Conservation (phyloP, 2,797 vertebrate species). For the Pipistrellus pipistrellus region DNA sequence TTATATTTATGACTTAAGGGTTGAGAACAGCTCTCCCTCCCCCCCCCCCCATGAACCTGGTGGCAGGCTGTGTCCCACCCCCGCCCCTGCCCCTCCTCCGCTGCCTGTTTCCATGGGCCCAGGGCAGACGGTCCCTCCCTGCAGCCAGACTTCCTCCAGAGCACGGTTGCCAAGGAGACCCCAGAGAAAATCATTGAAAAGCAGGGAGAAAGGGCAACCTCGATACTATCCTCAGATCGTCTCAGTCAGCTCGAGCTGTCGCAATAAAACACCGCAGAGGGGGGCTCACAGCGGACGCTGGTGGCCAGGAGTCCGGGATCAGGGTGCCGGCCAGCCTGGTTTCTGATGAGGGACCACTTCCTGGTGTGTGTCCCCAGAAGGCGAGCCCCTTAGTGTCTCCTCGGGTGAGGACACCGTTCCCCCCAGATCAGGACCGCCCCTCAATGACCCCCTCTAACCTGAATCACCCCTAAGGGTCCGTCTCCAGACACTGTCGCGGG, state of each 20-base stretch:
- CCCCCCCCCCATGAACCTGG: rapidly evolving
- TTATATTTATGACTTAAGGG: background rate
- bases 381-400: background rate
- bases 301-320: rapidly evolving
- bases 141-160: background rate
- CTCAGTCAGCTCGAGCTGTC: background rate
- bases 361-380: background rate
- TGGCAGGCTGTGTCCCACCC: rapidly evolving
- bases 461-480: too few species aligned
- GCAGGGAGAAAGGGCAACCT: background rate
- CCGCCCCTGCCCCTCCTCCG: rapidly evolving
- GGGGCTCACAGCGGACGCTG: rapidly evolving
- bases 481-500: background rate
- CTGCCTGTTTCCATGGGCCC: rapidly evolving
- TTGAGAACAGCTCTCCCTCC: rapidly evolving
- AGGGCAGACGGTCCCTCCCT: background rate
- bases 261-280: rapidly evolving
- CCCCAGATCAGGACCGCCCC: too few species aligned
- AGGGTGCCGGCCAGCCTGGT: rapidly evolving
- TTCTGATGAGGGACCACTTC: background rate
- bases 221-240: background rate
- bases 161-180: background rate
- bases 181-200: background rate
- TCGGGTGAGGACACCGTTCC: background rate
- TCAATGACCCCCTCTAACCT: background rate